Evolutionary conservation across 1,140 invertebrate genomes (phyloP).

Genomic region (Aricia agestis): DNA sequence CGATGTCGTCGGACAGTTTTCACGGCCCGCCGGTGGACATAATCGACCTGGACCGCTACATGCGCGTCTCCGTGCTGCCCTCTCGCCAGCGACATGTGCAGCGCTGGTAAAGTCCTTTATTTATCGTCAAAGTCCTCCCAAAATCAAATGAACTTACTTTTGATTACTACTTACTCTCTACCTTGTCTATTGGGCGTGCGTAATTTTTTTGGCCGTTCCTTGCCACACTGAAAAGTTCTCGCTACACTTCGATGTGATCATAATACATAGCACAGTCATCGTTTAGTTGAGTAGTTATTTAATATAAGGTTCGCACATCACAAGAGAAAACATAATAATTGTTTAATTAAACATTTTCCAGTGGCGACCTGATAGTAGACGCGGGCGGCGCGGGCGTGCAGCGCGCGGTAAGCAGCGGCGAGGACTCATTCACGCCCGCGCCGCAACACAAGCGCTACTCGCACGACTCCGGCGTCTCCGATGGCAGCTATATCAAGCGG

Average conservation of each 20-base stretch:
- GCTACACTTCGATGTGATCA: no score
- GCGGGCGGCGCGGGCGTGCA: slow-evolving; percentile 30
- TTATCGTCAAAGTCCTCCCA: neutral
- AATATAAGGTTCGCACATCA: no score
- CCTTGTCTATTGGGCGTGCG: no score
- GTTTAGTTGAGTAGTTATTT: no score
- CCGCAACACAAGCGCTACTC: slow-evolving; percentile 42
- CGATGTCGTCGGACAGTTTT: slow-evolving; percentile 36
- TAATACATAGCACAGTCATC: no score
- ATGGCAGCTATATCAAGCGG: slow-evolving; percentile 40
- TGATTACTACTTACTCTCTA: no score
- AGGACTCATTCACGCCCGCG: slow-evolving; percentile 16
- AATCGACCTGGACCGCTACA: slow-evolving; percentile 61
- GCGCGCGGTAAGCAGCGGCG: slow-evolving; percentile 17
- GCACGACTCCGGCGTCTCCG: slow-evolving; percentile 55
- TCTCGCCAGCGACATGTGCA: slow-evolving; percentile 26
- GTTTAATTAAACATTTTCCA: slow-evolving; percentile 11
- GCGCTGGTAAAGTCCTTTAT: neutral
- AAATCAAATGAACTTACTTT: no score
- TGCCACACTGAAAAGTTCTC: no score
- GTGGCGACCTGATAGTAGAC: slow-evolving; percentile 50
- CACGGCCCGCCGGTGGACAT: slow-evolving; percentile 42
- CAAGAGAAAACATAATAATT: neutral
- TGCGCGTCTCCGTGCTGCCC: slow-evolving; percentile 45
- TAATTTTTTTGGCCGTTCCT: no score